Conservation (phyloP, 2,888 invertebrate genomes). For the Alsophila aescularia region DNA sequence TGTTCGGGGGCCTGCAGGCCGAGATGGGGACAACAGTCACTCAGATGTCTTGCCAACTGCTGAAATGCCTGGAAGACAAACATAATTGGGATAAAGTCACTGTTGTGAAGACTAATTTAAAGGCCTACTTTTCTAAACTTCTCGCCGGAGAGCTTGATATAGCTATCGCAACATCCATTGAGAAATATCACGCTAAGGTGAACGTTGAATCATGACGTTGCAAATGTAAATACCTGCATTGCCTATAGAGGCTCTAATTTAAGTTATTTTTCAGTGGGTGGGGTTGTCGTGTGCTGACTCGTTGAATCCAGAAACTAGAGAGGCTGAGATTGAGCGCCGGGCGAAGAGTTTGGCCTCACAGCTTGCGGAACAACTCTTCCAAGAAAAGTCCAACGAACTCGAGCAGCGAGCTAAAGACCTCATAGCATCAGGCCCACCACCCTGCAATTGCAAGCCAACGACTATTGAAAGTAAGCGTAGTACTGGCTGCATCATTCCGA, state of each 20-base stretch:
- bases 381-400: conserved; percentile 59
- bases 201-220: background rate
- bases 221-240: background rate
- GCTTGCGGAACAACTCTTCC: conserved; percentile 66
- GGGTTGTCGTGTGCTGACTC: conserved; percentile 65
- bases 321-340: conserved; percentile 51
- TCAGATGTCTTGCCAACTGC: conserved; percentile 71
- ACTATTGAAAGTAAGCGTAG: background rate
- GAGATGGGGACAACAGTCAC: conserved; percentile 56
- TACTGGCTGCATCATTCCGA: background rate
- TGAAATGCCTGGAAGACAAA: conserved; percentile 74
- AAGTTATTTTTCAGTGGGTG: conserved; percentile 60
- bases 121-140: conserved; percentile 63
- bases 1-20: conserved; percentile 68
- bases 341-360: conserved; percentile 63
- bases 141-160: conserved; percentile 71
- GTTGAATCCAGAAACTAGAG: conserved; percentile 42
- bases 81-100: conserved; percentile 72
- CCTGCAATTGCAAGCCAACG: conserved; percentile 56
- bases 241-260: background rate
- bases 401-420: conserved; percentile 57
- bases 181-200: conserved; percentile 74
- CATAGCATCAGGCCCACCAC: conserved; percentile 51
- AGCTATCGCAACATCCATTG: conserved; percentile 73
- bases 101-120: conserved; percentile 61